Evolutionary conservation across 2,113 vertebrate species (phyloP).

Genomic region (Trematocara zebra): DNA sequence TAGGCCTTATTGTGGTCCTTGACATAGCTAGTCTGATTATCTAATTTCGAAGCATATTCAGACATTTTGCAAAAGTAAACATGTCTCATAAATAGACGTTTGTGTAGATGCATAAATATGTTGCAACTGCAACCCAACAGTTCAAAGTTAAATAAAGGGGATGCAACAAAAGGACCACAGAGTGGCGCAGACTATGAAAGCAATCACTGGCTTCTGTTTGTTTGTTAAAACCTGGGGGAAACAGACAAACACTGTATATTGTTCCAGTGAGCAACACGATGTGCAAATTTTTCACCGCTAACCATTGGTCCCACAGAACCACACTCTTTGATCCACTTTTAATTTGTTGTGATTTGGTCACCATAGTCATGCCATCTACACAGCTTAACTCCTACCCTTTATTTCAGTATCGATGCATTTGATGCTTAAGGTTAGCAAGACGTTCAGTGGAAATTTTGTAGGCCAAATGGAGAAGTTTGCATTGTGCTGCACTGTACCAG

Average conservation of each 20-base stretch:
- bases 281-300: neutral
- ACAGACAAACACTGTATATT: neutral
- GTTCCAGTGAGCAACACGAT: neutral
- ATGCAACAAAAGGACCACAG: neutral
- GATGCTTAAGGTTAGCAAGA: neutral
- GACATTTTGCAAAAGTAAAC: neutral
- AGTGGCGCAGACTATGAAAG: neutral
- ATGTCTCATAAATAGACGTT: neutral
- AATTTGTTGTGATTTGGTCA: neutral
- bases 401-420: accelerated
- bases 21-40: neutral
- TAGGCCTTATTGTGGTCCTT: neutral
- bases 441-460: neutral
- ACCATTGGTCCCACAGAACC: neutral
- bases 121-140: neutral
- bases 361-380: neutral
- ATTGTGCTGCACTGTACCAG: neutral
- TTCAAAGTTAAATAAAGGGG: neutral
- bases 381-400: neutral
- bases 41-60: neutral
- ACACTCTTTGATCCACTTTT: neutral
- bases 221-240: neutral
- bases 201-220: neutral
- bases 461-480: neutral
- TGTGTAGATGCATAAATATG: neutral